Percentiles rank a stretch among this genome's conserved stretches.
phyloP scores from a whole-genome alignment of 2,113 vertebrate genomes.

The Corythoichthys haematopterus region DNA sequence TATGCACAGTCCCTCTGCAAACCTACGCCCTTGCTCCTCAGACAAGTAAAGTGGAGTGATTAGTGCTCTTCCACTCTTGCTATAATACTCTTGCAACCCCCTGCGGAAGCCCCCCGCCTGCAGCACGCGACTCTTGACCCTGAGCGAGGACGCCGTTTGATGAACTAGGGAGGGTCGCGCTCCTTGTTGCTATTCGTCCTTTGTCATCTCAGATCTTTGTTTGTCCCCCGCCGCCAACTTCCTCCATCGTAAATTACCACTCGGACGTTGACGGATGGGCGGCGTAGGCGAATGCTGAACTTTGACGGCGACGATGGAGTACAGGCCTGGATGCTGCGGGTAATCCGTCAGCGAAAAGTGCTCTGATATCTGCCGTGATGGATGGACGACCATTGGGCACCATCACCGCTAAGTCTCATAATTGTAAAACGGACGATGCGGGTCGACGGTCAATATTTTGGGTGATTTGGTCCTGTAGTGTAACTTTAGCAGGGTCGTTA shows the following conservation, averaged over 20 bases:
- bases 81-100: conserved; percentile 41
- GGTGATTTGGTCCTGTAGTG: too few relatives aligned
- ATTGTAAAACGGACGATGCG: neutral
- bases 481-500: too few relatives aligned
- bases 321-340: conserved; percentile 13
- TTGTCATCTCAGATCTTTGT: conserved; percentile 44
- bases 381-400: conserved; percentile 18
- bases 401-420: neutral
- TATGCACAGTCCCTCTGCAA: too few relatives aligned
- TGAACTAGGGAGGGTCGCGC: conserved; percentile 56
- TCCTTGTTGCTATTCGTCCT: conserved; percentile 62
- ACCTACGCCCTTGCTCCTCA: neutral
- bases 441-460: too few relatives aligned
- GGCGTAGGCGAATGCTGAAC: conserved; percentile 29
- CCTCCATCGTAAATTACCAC: conserved; percentile 51
- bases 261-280: conserved; percentile 56
- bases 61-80: conserved; percentile 19
- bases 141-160: conserved; percentile 55
- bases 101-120: conserved; percentile 16
- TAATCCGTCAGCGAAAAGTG: conserved; percentile 44
- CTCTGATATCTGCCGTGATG: conserved; percentile 41
- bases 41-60: conserved; percentile 14
- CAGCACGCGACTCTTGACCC: conserved; percentile 55
- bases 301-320: conserved; percentile 35
- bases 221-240: conserved; percentile 22